Base-by-base conservation (phyloP, 2,113 vertebrate genomes). In the Trichomycterus rosablanca region DNA sequence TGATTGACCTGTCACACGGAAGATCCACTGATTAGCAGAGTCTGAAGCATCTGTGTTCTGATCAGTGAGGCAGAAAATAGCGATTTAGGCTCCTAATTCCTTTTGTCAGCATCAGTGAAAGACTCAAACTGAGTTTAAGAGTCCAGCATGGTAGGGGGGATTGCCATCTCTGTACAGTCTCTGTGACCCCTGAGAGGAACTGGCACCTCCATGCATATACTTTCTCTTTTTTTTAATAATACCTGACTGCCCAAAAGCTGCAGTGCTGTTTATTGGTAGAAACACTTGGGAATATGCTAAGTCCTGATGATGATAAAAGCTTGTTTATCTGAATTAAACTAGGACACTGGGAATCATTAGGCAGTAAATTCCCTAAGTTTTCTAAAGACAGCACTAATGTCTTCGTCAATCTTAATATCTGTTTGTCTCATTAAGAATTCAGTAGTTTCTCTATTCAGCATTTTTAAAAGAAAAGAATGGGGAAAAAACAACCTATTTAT, bases 1-100 rank as follows among this genome's bases (percentile, higher is more conserved):
- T n/a, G 32, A 37, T 40, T 48, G 20, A 46, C 22, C 12, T 48
- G 53, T 57, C 24, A 49, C 32, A 37, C 57, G 58, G 46, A 58
- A 43, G 46, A 37, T 19, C 19, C 52, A 15, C 30, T n/a, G 46
- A 30, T 18, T 37, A 28, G 54, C 22, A 50, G n/a, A n/a, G 23
- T 46, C 16, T 58, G 18, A 5, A 49, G 43, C 16, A 34, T 68
- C 34, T 49, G 44, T 32, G 24, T 66, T 55, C 30, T 34, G 48
- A 58, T 50, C 57, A 57, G 18, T 54, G 55, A 49, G 48, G 49
- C n/a, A 65, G 60, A 60, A 64, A 65, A 67, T 56, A 63, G 34
- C 16, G 55, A 42, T 16, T 23, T 23, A 40, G 44, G 37, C 57
- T 66, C 53, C 39, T 70, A 72, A 68, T 68, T 64, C 32, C 39